Percentiles rank a stretch among this genome's conserved stretches.
These are phyloP conservation scores for Malthinus flaveolus DNA, from an alignment of 2,888 invertebrate species.

Conservation along the genomic window DNA sequence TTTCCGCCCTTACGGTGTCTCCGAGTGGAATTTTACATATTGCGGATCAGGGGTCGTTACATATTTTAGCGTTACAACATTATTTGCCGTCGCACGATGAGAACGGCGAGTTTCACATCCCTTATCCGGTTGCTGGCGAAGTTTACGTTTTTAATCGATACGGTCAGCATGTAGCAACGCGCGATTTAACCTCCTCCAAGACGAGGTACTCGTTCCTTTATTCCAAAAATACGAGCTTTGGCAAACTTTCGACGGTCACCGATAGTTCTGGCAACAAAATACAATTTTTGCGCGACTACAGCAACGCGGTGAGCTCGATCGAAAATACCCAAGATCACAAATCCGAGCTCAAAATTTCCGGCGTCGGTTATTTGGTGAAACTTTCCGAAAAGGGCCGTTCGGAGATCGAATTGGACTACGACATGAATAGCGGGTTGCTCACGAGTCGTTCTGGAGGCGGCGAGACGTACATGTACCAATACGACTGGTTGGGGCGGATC, in stretches of 20 bases:
- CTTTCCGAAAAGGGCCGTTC: conserved; percentile 86
- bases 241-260: conserved; percentile 89
- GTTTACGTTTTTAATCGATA: conserved; percentile 88
- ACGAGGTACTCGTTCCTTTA: conserved; percentile 94
- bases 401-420: conserved; percentile 88
- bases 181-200: conserved; percentile 93
- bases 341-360: conserved; percentile 88
- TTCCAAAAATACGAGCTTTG: conserved; percentile 95
- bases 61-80: conserved; percentile 83
- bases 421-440: conserved; percentile 84
- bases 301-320: conserved; percentile 89
- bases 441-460: conserved; percentile 83
- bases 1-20: conserved; percentile 75
- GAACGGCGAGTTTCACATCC: conserved; percentile 90
- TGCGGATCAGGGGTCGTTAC: conserved; percentile 90
- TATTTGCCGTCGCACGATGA: conserved; percentile 86
- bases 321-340: conserved; percentile 94
- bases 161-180: conserved; percentile 94
- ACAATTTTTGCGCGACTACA: conserved; percentile 88
- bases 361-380: conserved; percentile 87
- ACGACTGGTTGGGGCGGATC: conserved; percentile 86
- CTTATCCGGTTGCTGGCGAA: conserved; percentile 91
- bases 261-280: conserved; percentile 94
- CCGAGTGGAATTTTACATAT: conserved; percentile 96
- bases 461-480: conserved; percentile 88